A percentile compares a stretch with the other conserved stretches of the same genome.
Evolutionary conservation across 1,140 invertebrate genomes (phyloP).

Genomic region (Nasonia longicornis): DNA sequence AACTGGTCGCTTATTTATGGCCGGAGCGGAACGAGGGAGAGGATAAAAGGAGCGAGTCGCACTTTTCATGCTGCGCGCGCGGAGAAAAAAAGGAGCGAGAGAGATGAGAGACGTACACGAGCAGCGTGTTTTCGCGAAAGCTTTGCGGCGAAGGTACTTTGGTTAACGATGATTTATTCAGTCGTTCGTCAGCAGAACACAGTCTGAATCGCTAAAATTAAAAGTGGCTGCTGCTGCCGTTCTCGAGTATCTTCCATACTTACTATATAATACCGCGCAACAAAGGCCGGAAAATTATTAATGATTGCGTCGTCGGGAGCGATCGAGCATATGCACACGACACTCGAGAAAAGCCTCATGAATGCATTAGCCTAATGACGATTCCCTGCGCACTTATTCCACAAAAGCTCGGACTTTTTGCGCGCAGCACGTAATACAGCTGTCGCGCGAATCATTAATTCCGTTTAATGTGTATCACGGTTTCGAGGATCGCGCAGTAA

Average conservation of each 20-base stretch:
- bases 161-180: slow-evolving; percentile 14
- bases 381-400: neutral
- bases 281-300: neutral
- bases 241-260: no score
- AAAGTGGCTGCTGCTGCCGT: no score
- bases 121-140: neutral
- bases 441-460: slow-evolving; percentile 41
- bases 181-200: neutral
- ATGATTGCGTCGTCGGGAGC: neutral
- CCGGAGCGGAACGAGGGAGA: neutral
- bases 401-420: slow-evolving; percentile 2
- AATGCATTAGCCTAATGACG: slow-evolving; percentile 17
- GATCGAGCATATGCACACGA: neutral
- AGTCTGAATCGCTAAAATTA: no score
- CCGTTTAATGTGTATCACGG: slow-evolving; percentile 18
- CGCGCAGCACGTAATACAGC: neutral
- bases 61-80: neutral
- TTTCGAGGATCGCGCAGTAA: slow-evolving; percentile 27
- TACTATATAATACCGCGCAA: neutral
- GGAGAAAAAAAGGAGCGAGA: neutral
- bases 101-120: neutral
- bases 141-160: slow-evolving; percentile 17
- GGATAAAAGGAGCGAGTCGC: neutral
- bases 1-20: slow-evolving; percentile 15
- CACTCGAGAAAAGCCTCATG: neutral